phyloP scores from a whole-genome alignment of 2,888 invertebrate species.

The Ethmia dodecea region DNA sequence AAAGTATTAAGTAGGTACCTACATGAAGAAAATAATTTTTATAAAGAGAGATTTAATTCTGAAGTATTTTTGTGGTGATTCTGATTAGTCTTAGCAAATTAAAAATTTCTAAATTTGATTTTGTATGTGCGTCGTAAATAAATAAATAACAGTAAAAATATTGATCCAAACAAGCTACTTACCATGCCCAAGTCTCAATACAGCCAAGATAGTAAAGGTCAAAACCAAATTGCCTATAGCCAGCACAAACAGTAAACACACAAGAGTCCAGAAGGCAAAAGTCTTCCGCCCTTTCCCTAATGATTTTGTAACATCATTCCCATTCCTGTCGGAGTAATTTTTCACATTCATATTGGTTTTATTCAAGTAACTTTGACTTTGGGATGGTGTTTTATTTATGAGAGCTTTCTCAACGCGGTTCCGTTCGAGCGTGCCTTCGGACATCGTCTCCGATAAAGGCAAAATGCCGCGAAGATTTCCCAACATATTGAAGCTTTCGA shows the following conservation, averaged over 20 bases:
- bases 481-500: conserved; percentile 38
- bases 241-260: conserved; percentile 82
- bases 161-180: too few species aligned
- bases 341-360: conserved; percentile 34
- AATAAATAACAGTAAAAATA: conserved; percentile 1
- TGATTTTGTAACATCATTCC: conserved; percentile 58
- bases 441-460: conserved; percentile 61
- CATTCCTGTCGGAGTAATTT: conserved; percentile 67
- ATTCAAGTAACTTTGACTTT: conserved; percentile 42
- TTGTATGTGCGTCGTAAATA: too few species aligned
- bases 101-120: too few species aligned
- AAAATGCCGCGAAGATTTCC: conserved; percentile 53
- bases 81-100: too few species aligned
- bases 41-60: too few species aligned
- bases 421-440: conserved; percentile 55
- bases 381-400: conserved; percentile 52
- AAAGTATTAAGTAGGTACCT: too few species aligned
- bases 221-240: conserved; percentile 88
- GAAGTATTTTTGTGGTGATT: too few species aligned
- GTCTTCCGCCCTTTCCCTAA: conserved; percentile 75
- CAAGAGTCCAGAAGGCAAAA: conserved; percentile 88
- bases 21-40: too few species aligned
- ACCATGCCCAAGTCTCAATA: conserved; percentile 85
- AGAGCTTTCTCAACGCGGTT: conserved; percentile 63
- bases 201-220: conserved; percentile 88